Base-by-base conservation (phyloP, 2,113 vertebrate genomes). In the Vicugna pacos region DNA sequence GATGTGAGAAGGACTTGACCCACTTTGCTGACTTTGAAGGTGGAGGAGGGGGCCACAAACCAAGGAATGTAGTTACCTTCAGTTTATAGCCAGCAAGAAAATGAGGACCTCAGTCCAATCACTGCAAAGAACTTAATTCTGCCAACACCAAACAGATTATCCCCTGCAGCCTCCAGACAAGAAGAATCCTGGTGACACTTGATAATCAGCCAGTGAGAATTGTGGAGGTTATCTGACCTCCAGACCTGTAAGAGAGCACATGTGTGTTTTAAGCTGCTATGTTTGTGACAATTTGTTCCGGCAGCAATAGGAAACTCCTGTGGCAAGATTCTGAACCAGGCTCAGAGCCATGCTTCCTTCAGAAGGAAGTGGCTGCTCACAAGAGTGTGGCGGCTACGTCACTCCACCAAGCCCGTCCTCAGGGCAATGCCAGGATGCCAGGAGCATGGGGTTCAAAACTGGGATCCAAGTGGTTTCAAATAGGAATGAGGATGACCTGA, bases 61-160 rank as follows among this genome's bases (percentile, higher is more conserved):
- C 46, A 79, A 90, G 91, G 35, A 85, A 67, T 62, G 11, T 56
- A 50, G 50, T 83, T 52, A 46, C 28, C 24, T 35, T 82, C 58
- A 52, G n/a, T 91, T 94, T 87, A 81, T n/a, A 77, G 54, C 35
- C 30, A 77, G 24, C 35, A 92, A 85, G 64, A 92, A 94, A 89
- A 89, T 70, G 42, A 14, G 72, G 28, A 85, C 42, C 24, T 83
- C 16, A 19, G 54, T 76, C 72, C 84, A 91, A 69, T n/a, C 60
- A 32, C 38, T 28, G 8, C 50, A 82, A 89, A 54, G 26, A 83
- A 56, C 30, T 89, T 24, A 76, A 77, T 89, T 92, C 62, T 96
- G 10, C 20, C 65, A 84, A 62, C 8, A 79, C 24, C 15, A 77
- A 89, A 35, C 1, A 32, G 6, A 89, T 93, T 76, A 17, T 95